phyloP scores from a whole-genome alignment of 1,140 invertebrate genomes.

The Procambarus virginalis region DNA sequence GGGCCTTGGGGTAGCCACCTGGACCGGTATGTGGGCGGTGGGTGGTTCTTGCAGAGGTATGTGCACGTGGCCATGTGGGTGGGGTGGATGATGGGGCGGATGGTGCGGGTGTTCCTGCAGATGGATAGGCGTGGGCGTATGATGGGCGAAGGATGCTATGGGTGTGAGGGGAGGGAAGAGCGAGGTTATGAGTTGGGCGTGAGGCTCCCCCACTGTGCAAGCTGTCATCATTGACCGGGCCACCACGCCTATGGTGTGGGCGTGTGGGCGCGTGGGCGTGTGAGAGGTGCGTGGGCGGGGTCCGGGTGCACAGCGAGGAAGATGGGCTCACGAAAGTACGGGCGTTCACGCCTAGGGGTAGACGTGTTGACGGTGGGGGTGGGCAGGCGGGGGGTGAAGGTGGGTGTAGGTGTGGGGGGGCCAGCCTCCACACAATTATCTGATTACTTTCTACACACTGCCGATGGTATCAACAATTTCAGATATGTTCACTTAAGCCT shows the following conservation, averaged over 20 bases:
- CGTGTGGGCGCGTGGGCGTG: slow-evolving; percentile 5
- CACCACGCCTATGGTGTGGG: not conserved
- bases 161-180: slow-evolving; percentile 59
- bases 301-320: slow-evolving; percentile 35
- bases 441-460: not conserved
- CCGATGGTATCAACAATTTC: no score
- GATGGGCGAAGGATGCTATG: slow-evolving; percentile 35
- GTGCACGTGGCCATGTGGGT: slow-evolving; percentile 39
- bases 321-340: not conserved
- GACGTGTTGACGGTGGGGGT: slow-evolving; percentile 27
- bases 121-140: slow-evolving; percentile 32
- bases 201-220: slow-evolving; percentile 57
- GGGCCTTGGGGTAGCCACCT: slow-evolving; percentile 32
- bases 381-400: slow-evolving; percentile 3
- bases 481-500: not conserved
- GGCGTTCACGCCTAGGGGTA: slow-evolving; percentile 10
- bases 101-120: slow-evolving; percentile 33
- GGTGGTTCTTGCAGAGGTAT: slow-evolving; percentile 40
- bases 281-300: slow-evolving; percentile 26
- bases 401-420: not conserved
- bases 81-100: slow-evolving; percentile 38
- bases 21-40: slow-evolving; percentile 39
- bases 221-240: slow-evolving; percentile 55
- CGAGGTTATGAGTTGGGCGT: slow-evolving; percentile 56
- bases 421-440: not conserved